These are phyloP conservation scores for Rhagonycha lutea DNA, from an alignment of 2,888 invertebrate genomes.

Conservation along the genomic window DNA sequence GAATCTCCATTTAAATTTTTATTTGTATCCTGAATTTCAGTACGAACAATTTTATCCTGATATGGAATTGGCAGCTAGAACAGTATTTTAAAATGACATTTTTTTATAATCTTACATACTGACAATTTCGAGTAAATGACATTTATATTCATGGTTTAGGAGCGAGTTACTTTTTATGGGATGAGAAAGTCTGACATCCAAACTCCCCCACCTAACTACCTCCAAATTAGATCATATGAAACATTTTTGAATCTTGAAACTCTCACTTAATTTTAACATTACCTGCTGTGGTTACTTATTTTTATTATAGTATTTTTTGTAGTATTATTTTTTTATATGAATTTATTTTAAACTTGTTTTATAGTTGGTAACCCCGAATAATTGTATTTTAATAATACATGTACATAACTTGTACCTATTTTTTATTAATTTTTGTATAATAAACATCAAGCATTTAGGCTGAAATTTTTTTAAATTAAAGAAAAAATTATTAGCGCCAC, in stretches of 20 bases:
- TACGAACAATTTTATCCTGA: constrained; percentile 52
- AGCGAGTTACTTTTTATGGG: not conserved
- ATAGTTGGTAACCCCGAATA: not conserved
- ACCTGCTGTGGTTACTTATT: not conserved
- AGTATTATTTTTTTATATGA: not conserved
- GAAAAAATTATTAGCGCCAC: too few species aligned
- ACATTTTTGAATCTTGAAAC: not conserved
- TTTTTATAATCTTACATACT: not conserved
- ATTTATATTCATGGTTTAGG: not conserved
- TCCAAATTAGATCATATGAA: not conserved
- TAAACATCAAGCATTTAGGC: not conserved
- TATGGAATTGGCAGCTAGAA: constrained; percentile 48
- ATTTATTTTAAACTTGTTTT: not conserved
- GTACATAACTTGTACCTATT: not conserved
- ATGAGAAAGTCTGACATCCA: not conserved
- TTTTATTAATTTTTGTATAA: not conserved
- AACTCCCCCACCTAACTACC: not conserved
- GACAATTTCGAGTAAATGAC: not conserved
- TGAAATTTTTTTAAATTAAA: not conserved
- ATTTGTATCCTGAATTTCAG: constrained; percentile 47
- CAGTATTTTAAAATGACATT: constrained; percentile 39
- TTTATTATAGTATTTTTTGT: not conserved
- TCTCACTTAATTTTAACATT: not conserved
- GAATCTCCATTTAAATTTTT: constrained; percentile 45
- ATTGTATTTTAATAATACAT: not conserved